Conservation (phyloP, 2,113 vertebrate species). For the Calidris pugnax region DNA sequence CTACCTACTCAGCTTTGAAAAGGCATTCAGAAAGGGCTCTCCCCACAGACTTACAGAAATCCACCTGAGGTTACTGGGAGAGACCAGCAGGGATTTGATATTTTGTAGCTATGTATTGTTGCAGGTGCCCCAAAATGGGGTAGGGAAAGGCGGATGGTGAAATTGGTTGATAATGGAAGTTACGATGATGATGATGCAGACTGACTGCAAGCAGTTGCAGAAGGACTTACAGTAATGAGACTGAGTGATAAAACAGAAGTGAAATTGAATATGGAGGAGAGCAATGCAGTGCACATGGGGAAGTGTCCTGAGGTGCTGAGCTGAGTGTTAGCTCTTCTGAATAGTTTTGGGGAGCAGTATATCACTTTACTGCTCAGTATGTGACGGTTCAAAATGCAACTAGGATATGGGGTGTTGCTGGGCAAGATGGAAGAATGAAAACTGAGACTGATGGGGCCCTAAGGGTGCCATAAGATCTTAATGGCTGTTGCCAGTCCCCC, state of each 20-base stretch:
- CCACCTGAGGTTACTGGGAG: neutral
- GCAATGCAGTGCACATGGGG: neutral
- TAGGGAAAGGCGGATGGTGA: neutral
- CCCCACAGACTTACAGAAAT: neutral
- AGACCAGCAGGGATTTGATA: neutral
- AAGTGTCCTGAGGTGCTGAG: neutral
- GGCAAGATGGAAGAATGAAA: neutral
- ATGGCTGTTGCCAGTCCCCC: neutral
- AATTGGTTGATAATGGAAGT: neutral
- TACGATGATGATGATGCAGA: neutral
- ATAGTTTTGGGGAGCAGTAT: fast-evolving
- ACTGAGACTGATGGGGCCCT: neutral
- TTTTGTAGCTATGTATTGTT: neutral
- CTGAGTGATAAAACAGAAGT: neutral
- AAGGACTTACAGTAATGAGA: neutral
- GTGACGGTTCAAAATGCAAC: neutral
- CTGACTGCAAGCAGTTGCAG: neutral
- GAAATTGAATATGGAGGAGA: neutral
- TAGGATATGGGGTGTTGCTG: neutral
- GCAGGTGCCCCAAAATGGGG: neutral
- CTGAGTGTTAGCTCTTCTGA: neutral
- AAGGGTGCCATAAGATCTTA: neutral
- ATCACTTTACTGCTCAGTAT: neutral
- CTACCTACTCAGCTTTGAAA: neutral
- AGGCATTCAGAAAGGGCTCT: neutral